Conservation (phyloP, 2,113 vertebrate species). For the Astatotilapia flaviijosephi region DNA sequence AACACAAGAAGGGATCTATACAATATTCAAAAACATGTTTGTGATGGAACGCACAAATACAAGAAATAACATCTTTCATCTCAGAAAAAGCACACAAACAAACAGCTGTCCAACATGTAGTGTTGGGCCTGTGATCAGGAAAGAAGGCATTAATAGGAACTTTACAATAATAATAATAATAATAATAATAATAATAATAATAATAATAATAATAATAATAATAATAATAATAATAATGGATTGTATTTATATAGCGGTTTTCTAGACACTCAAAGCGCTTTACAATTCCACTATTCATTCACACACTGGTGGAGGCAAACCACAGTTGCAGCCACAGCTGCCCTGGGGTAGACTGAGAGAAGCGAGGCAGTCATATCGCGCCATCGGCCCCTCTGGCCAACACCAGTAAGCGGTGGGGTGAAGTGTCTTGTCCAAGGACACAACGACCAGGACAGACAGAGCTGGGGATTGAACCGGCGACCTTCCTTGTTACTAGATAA, state of each 20-base stretch:
- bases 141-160: not conserved
- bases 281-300: not conserved
- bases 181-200: rapidly evolving
- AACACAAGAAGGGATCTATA: not conserved
- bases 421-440: rapidly evolving
- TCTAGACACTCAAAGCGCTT: not conserved
- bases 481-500: not conserved
- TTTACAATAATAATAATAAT: rapidly evolving
- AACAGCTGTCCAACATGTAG: not conserved
- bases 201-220: too few relatives aligned
- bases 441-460: not conserved
- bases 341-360: too few relatives aligned
- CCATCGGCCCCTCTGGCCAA: not conserved
- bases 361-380: rapidly evolving
- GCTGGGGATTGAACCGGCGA: rapidly evolving
- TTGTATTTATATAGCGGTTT: not conserved
- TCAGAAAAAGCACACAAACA: not conserved
- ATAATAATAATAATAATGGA: not conserved
- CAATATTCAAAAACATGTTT: not conserved
- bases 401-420: rapidly evolving
- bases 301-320: not conserved
- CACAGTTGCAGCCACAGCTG: too few relatives aligned
- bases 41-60: not conserved
- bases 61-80: not conserved
- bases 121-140: not conserved